A percentile compares a stretch with the other conserved stretches of the same genome.
These are phyloP conservation scores for Danio jaintianensis DNA, from an alignment of 2,797 vertebrate species.

Conservation along the genomic window DNA sequence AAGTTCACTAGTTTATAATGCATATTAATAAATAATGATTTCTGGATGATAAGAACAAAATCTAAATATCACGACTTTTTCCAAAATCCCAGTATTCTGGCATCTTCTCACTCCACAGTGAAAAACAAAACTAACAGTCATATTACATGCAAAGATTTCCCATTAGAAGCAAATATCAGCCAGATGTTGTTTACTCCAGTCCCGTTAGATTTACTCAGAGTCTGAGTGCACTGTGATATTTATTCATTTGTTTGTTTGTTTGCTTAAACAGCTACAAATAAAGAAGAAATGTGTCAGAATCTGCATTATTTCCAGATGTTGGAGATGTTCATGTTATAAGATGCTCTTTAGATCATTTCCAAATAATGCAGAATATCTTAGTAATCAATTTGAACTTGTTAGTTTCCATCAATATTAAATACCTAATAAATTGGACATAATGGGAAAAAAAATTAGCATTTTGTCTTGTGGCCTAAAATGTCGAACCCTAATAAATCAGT, in stretches of 20 bases:
- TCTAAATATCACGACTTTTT: neutral
- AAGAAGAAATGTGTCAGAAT: too few relatives aligned
- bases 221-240: neutral
- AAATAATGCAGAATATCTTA: neutral
- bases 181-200: slow-evolving; percentile 21
- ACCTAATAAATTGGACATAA: too few relatives aligned
- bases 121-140: neutral
- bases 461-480: neutral
- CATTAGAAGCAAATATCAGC: neutral
- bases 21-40: neutral
- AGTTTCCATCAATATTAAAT: too few relatives aligned
- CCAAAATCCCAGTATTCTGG: neutral
- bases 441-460: neutral
- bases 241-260: too few relatives aligned
- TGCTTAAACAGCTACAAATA: neutral
- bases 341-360: neutral
- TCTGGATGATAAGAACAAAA: neutral
- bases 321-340: neutral
- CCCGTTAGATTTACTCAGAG: neutral
- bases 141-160: neutral
- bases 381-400: neutral
- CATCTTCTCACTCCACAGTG: neutral
- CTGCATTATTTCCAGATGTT: neutral
- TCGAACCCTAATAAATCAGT: neutral
- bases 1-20: too few relatives aligned